A percentile compares a stretch with the other conserved stretches of the same genome.
phyloP scores from a whole-genome alignment of 2,888 invertebrate genomes.

The Netelia fuscicornis region DNA sequence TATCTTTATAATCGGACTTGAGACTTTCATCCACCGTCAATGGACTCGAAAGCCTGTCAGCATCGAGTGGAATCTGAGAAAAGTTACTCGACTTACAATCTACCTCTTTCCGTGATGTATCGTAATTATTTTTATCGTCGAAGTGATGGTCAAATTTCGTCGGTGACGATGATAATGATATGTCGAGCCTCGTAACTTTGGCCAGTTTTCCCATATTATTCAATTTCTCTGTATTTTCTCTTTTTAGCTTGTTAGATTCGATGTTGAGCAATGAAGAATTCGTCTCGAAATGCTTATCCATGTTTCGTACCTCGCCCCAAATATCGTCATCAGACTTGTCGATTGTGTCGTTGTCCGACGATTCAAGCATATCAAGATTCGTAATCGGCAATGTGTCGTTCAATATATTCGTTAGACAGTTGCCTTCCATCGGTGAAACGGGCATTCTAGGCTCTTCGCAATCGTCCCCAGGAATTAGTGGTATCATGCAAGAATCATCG shows the following conservation, averaged over 20 bases:
- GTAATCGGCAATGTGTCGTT: conserved; percentile 76
- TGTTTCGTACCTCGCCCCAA: conserved; percentile 76
- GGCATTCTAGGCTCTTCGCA: conserved; percentile 75
- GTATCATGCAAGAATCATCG: conserved; percentile 72
- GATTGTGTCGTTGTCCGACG: conserved; percentile 74
- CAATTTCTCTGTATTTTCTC: background rate
- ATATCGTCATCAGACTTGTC: conserved; percentile 78
- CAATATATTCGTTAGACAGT: conserved; percentile 75
- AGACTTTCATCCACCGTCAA: background rate
- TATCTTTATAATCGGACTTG: background rate
- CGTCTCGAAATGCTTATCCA: conserved; percentile 65
- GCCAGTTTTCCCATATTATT: background rate
- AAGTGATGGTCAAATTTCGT: conserved; percentile 5
- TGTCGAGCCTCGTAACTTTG: background rate
- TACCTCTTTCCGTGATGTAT: background rate
- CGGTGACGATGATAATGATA: background rate
- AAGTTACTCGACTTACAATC: background rate
- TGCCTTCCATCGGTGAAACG: conserved; percentile 75
- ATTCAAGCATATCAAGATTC: conserved; percentile 73
- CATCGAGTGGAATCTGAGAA: background rate
- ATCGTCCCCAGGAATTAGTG: conserved; percentile 72
- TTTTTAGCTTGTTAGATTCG: background rate
- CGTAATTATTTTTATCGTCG: background rate
- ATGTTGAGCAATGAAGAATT: conserved; percentile 17
- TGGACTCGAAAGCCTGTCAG: background rate